Conservation (phyloP, 2,888 invertebrate genomes). For the Trachelus stipa region DNA sequence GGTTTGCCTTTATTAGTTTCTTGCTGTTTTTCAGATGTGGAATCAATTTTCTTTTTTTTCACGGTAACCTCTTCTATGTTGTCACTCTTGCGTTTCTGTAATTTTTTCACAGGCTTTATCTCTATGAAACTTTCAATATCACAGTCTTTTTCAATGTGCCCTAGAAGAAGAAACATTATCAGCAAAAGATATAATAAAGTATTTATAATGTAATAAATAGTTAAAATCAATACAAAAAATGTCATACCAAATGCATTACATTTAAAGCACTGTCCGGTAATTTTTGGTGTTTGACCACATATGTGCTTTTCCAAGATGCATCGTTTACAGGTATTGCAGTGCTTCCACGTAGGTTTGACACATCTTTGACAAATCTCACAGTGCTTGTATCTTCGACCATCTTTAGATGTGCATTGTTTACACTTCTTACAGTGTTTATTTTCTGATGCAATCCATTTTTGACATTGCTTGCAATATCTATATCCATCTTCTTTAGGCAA, state of each 20-base stretch:
- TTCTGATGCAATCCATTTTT: constrained; percentile 75
- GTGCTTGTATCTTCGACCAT: constrained; percentile 78
- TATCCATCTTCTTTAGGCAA: constrained; percentile 75
- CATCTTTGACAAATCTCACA: constrained; percentile 77
- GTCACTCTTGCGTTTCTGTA: constrained; percentile 28
- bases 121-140: not conserved
- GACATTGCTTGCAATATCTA: constrained; percentile 79
- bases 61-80: constrained; percentile 8
- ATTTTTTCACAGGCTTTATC: constrained; percentile 3
- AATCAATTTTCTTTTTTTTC: constrained; percentile 11
- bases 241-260: constrained; percentile 47
- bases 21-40: constrained; percentile 15
- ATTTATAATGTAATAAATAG: constrained; percentile 5
- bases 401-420: constrained; percentile 78
- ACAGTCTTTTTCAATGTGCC: constrained; percentile 53
- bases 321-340: constrained; percentile 79
- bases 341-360: constrained; percentile 87
- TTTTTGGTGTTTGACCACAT: constrained; percentile 64
- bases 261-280: constrained; percentile 52
- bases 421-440: constrained; percentile 85
- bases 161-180: constrained; percentile 27
- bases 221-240: not conserved
- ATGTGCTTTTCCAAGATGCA: constrained; percentile 73
- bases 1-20: constrained; percentile 17
- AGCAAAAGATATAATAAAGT: constrained; percentile 4